Evolutionary conservation across 2,888 invertebrate genomes (phyloP).

Genomic region (Nephrocerus scutellatus): DNA sequence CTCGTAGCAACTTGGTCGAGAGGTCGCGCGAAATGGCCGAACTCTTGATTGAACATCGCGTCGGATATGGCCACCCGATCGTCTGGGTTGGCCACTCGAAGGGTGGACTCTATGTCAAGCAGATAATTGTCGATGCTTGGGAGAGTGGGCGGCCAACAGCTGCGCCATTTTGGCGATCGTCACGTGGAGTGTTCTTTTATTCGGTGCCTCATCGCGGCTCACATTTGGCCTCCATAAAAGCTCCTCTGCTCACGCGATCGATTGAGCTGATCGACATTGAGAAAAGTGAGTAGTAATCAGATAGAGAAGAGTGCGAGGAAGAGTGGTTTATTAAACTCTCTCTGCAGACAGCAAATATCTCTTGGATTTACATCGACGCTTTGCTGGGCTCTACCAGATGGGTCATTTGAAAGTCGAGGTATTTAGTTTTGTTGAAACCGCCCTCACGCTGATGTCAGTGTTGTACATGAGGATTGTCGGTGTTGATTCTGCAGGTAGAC

Average conservation of each 20-base stretch:
- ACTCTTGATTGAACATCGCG: slow-evolving; percentile 56
- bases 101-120: slow-evolving; percentile 80
- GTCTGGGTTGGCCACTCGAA: slow-evolving; percentile 79
- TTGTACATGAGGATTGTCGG: slow-evolving; percentile 69
- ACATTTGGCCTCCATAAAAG: slow-evolving; percentile 64
- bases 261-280: slow-evolving; percentile 71
- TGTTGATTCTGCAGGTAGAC: slow-evolving; percentile 67
- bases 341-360: slow-evolving; percentile 63
- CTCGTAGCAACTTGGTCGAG: slow-evolving; percentile 59
- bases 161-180: slow-evolving; percentile 51
- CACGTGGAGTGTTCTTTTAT: slow-evolving; percentile 70
- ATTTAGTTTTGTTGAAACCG: slow-evolving; percentile 72
- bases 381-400: slow-evolving; percentile 52
- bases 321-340: neutral
- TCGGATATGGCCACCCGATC: slow-evolving; percentile 70
- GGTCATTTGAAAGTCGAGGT: slow-evolving; percentile 52
- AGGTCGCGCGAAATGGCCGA: slow-evolving; percentile 67
- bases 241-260: slow-evolving; percentile 67
- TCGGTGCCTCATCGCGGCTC: slow-evolving; percentile 84
- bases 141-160: slow-evolving; percentile 48
- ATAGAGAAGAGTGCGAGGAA: neutral
- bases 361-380: slow-evolving; percentile 59
- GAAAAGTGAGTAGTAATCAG: slow-evolving; percentile 54
- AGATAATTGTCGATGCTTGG: slow-evolving; percentile 64
- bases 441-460: slow-evolving; percentile 67